Evolutionary conservation across 2,797 vertebrate species (phyloP), one percentile per base, ranked within the genome.

Genomic region (Neosilurus hyrtlii): DNA sequence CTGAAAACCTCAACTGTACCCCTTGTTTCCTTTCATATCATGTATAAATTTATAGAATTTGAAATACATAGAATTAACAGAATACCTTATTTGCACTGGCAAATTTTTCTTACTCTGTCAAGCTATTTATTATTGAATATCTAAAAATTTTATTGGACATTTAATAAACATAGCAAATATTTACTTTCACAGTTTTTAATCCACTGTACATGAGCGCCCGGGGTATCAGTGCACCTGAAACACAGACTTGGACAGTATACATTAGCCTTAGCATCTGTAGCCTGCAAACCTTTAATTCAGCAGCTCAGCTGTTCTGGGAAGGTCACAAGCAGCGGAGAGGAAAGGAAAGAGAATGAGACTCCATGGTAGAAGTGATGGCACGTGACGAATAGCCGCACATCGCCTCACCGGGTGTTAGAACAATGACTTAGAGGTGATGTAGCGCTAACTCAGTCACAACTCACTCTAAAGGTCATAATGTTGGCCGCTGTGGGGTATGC

Each of bases 261-360:
- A 72, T 81, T 71, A 77, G 43, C 54, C 73, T 63, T 74, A 84
- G 88, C 66, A 70, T 14, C 86, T 90, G 90, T 88, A 84, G 91
- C 90, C 88, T 92, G 90, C 88, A 92, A 92, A 91, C 92, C 91
- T 93, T 91, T 91, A 91, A 91, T 89, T 92, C 92, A 92, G 87
- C 84, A 90, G 88, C 91, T 87, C 88, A 89, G 92, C 92, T 94
- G 93, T 94, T 92, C 86, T 87, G 82, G 81, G 92, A 95, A 95
- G 94, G 93, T 95, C 94, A 93, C 88, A 79, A 80, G 84, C 86
- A 89, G 87, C 85, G 85, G 86, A 90, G 88, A 91, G 89, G 89
- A 91, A 89, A 92, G 86, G 86, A 71, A 89, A 89, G 92, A 90
- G 94, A 94, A 95, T 94, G 92, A 90, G 88, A 91, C 90, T 91